phyloP scores from a whole-genome alignment of 2,888 invertebrate species.

The Eueremaeus valkanovi region DNA sequence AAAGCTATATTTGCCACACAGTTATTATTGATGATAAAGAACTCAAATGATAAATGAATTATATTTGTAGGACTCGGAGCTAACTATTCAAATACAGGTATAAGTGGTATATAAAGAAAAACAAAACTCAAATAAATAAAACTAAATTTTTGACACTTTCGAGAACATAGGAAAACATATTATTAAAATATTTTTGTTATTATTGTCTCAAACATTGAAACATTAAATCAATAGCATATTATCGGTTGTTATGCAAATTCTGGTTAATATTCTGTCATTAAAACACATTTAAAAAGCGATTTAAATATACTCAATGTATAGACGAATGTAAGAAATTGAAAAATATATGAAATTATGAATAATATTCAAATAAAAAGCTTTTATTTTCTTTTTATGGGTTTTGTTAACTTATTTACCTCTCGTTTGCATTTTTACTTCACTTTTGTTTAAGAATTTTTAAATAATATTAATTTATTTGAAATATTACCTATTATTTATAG shows the following conservation, averaged over 20 bases:
- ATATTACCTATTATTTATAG: too few species aligned
- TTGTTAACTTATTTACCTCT: neutral
- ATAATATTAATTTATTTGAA: too few species aligned
- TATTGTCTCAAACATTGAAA: neutral
- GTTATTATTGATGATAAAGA: slow-evolving; percentile 17
- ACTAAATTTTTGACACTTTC: neutral
- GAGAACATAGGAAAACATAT: neutral
- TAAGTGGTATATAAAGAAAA: neutral
- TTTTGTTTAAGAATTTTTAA: too few species aligned
- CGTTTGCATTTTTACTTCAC: too few species aligned
- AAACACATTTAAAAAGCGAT: neutral
- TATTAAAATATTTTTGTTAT: neutral
- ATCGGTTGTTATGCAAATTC: neutral
- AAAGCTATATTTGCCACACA: neutral
- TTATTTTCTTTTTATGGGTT: neutral
- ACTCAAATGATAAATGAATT: slow-evolving; percentile 20
- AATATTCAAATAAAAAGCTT: neutral
- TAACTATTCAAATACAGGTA: neutral
- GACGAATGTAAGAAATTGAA: slow-evolving; percentile 14
- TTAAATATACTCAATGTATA: neutral
- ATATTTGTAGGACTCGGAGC: neutral
- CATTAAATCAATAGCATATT: slow-evolving; percentile 1
- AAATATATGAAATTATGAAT: neutral
- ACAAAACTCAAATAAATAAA: neutral
- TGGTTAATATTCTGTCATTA: neutral